Evolutionary conservation across 64 coral and sea anemone species (phyloP), one percentile per base, ranked within the genome.

Genomic region (Montipora sp.): DNA sequence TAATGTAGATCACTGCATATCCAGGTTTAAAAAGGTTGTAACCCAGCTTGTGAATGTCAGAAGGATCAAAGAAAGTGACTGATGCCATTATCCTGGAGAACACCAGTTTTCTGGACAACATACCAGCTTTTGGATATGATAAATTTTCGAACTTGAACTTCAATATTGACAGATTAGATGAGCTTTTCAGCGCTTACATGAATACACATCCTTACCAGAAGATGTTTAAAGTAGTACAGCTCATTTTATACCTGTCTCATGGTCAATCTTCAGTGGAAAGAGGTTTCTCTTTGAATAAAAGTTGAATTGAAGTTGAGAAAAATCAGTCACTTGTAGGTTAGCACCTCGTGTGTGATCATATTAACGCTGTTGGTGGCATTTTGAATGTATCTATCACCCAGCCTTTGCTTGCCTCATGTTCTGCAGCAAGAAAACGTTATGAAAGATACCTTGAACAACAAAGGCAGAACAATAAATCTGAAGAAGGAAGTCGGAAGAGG

Each of bases 21-120:
- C 27, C 22, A 94, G 43, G 68, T 83, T 94, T 45, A 94, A 94
- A 76, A 90, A 63, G 61, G 72, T 90, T 66, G 43, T 94, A 73
- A 69, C 47, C 46, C 67, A 61, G 49, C 90, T 16, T 36, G 1
- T 36, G 36, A 36, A 2, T 36, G 36, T 36, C 36, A 36, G 36
- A 36, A 36, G 36, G 36, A 36, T 36, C 36, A 94, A 89, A 49
- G 93, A 70, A 83, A 89, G 70, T 76, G 70, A 86, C 55, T 90
- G 93, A 94, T 71, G 78, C 44, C 16, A 83, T 90, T 68, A 51
- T 94, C 16, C 69, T 85, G 48, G 53, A 94, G 78, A 90, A 72
- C 73, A 49, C 57, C 3, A 90, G 63, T 66, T 94, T 90, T 88
- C 47, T 90, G 58, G 88, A 90, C 24, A 89, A 75, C 15, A 75